Evolutionary conservation across 2,113 vertebrate genomes (phyloP), one percentile per base, ranked within the genome.

Genomic region (Apteryx mantelli): DNA sequence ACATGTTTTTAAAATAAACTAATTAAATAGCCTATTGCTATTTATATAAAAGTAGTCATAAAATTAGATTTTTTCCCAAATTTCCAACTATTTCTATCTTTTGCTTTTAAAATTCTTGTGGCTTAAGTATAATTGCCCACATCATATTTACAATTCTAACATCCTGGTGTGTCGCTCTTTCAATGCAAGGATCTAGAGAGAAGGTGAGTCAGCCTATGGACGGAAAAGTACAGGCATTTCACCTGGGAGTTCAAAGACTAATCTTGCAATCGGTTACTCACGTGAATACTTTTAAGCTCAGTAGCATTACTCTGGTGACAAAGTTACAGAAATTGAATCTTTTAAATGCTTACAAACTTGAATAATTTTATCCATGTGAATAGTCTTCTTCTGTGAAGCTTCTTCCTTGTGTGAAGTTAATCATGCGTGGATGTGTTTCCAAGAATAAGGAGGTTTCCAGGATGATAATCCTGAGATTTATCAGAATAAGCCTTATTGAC

Each of bases 401-500:
- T 12, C 71, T 40, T 71, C 76, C 81, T 71, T 61, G 64, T 60
- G 46, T 80, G 60, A 42, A 81, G 78, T 73, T 89, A 97, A 70
- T 85, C 69, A 56, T 46, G 28, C 74, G 61, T 6, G 4, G 89
- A 80, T 64, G 8, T 38, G 13, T 64, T 94, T 71, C 66, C 76
- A 56, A 73, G 30, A 65, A 48, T 78, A 73, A 66, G n/a, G 64
- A 63, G 36, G 36, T 68, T 94, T 93, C 76, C 80, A 28, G 14
- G 81, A 52, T 88, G 68, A 85, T 84, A 82, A 78, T 94, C 68
- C 79, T 76, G 48, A 38, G 25, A 3, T 81, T 93, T 81, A 68
- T 73, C 66, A n/a, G 80, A 69, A 44, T 80, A 82, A 82, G 44
- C 34, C 16, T 46, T 96, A 91, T 86, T 95, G 92, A 92, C 74